phyloP scores from a whole-genome alignment of 2,113 vertebrate species.

The Poecile atricapillus region DNA sequence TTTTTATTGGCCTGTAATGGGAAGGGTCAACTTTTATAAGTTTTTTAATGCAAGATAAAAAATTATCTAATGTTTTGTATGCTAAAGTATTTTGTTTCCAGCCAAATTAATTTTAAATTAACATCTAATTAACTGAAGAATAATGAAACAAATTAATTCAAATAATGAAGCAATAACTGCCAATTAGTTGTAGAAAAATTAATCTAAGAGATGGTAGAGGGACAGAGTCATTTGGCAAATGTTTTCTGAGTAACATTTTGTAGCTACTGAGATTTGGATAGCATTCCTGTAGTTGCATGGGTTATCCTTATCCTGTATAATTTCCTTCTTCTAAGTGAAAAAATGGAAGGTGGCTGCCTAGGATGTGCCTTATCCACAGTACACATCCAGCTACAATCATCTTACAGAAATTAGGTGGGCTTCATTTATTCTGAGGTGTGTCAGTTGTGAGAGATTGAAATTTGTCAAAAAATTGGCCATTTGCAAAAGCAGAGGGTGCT shows the following conservation, averaged over 20 bases:
- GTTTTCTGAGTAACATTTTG: neutral
- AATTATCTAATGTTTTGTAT: neutral
- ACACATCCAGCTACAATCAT: neutral
- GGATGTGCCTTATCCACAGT: neutral
- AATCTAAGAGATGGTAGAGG: neutral
- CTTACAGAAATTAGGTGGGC: rapidly evolving
- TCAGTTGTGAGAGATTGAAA: neutral
- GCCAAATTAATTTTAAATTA: neutral
- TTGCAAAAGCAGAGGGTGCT: neutral
- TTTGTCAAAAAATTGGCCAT: neutral
- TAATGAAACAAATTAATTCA: neutral
- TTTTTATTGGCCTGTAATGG: neutral
- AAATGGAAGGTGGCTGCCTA: neutral
- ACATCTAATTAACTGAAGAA: neutral
- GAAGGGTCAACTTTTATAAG: neutral
- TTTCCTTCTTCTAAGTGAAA: neutral
- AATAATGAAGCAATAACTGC: neutral
- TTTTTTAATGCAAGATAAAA: neutral
- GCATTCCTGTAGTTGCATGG: neutral
- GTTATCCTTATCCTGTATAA: neutral
- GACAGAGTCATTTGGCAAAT: neutral
- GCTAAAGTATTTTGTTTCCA: neutral
- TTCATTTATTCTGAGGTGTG: neutral
- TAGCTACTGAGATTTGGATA: neutral
- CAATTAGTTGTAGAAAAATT: neutral